phyloP scores from a whole-genome alignment of 2,797 vertebrate species.

The Thamnophis elegans region DNA sequence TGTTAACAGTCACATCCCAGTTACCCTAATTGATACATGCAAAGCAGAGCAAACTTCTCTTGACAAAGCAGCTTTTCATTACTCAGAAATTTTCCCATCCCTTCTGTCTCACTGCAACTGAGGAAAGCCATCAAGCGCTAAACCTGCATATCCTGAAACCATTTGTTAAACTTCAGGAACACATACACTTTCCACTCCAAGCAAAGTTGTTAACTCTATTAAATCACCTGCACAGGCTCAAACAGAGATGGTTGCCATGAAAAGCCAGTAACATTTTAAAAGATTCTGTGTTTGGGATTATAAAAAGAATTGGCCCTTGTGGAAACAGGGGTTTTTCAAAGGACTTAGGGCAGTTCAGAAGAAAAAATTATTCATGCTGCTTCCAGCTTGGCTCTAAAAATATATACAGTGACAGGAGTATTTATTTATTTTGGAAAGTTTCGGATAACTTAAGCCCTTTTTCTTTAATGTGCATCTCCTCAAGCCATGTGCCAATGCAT shows the following conservation, averaged over 20 bases:
- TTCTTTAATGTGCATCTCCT: background rate
- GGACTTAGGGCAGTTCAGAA: conserved; percentile 7
- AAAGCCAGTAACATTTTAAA: conserved; percentile 25
- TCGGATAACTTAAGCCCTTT: background rate
- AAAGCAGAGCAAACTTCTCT: background rate
- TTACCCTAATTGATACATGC: conserved; percentile 19
- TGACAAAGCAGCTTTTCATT: conserved; percentile 28
- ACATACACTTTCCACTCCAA: conserved; percentile 3
- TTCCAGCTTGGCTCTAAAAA: conserved; percentile 33
- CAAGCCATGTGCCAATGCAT: conserved; percentile 3
- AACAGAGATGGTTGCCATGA: conserved; percentile 6
- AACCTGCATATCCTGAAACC: background rate
- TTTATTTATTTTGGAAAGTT: conserved; percentile 36
- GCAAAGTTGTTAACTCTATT: conserved; percentile 1
- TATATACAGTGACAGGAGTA: background rate
- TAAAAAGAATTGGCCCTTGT: conserved; percentile 8
- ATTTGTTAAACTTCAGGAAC: conserved; percentile 19
- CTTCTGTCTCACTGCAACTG: conserved; percentile 12
- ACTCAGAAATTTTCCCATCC: conserved; percentile 25
- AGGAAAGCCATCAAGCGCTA: background rate
- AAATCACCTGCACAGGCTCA: background rate
- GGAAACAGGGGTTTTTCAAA: conserved; percentile 38
- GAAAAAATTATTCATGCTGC: background rate
- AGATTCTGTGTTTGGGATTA: background rate
- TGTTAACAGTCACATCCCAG: conserved; percentile 10